Percentiles rank a stretch among this genome's conserved stretches.
phyloP scores from a whole-genome alignment of 2,888 invertebrate genomes.

The Emmelina monodactyla region DNA sequence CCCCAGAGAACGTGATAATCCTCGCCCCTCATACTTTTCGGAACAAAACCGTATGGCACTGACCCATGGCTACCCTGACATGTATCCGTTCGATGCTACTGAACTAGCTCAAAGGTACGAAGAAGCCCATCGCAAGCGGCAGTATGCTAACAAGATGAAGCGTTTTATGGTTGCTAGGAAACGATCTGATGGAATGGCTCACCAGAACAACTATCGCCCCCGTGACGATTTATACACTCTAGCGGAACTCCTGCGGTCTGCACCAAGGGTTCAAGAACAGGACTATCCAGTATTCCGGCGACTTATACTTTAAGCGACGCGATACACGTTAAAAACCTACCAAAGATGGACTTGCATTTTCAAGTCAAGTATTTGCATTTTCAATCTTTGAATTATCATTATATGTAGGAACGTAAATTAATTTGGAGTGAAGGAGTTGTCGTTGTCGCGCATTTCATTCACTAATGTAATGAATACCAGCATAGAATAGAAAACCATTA shows the following conservation, averaged over 20 bases:
- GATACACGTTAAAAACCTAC: no score
- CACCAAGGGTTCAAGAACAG: conserved; percentile 60
- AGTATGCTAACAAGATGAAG: conserved; percentile 60
- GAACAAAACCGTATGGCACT: conserved; percentile 54
- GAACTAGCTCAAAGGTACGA: conserved; percentile 52
- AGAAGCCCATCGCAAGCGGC: conserved; percentile 55
- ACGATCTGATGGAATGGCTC: conserved; percentile 47
- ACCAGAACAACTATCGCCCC: conserved; percentile 51
- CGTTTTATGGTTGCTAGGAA: conserved; percentile 71
- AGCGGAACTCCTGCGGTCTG: conserved; percentile 63
- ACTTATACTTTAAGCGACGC: conserved; percentile 64
- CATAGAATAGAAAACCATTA: no score
- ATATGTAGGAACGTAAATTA: no score
- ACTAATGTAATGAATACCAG: conserved; percentile 39
- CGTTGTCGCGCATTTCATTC: conserved; percentile 55
- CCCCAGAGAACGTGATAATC: conserved; percentile 38
- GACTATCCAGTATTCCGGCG: conserved; percentile 69
- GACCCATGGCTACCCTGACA: conserved; percentile 45
- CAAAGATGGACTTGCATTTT: no score
- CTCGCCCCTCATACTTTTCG: conserved; percentile 53
- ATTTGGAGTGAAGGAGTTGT: conserved; percentile 35
- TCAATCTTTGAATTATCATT: no score
- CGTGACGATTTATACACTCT: conserved; percentile 68
- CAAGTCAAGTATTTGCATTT: no score
- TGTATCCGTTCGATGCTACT: conserved; percentile 47